Conservation (phyloP, 2,797 vertebrate species). For the Discoglossus pictus region DNA sequence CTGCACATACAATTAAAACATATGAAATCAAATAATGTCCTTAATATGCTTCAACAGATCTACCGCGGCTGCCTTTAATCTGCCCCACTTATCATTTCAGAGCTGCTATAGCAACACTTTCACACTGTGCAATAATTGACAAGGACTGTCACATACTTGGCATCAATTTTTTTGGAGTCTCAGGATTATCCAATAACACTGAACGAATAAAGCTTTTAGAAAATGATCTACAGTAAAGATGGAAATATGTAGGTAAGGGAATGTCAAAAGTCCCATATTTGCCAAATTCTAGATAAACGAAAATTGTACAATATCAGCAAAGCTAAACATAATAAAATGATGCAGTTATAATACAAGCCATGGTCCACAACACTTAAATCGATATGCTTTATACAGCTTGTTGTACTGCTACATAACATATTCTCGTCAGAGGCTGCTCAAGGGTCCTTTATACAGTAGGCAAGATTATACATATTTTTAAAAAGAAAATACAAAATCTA, state of each 20-base stretch:
- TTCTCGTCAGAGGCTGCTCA: no score
- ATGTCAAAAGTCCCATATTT: neutral
- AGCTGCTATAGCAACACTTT: slow-evolving; percentile 10
- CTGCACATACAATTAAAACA: slow-evolving; percentile 34
- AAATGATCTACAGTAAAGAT: slow-evolving; percentile 3
- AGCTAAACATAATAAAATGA: no score
- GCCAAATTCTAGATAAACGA: neutral
- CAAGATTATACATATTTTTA: no score
- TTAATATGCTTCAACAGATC: slow-evolving; percentile 33
- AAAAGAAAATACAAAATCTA: no score
- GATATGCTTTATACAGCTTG: no score
- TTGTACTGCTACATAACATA: no score
- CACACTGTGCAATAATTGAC: slow-evolving; percentile 17
- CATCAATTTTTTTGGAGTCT: neutral
- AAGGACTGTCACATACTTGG: slow-evolving; percentile 7
- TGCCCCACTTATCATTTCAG: slow-evolving; percentile 3
- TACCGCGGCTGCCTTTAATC: neutral
- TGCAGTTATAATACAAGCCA: no score
- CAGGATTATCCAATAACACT: slow-evolving; percentile 14
- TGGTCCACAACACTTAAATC: no score
- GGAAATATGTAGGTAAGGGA: no score
- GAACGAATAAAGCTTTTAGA: slow-evolving; percentile 13
- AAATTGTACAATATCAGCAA: no score
- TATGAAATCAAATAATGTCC: slow-evolving; percentile 6
- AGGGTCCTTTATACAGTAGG: no score